These are phyloP conservation scores for Amphilophus citrinellus DNA, from an alignment of 2,113 vertebrate species.

Conservation along the genomic window DNA sequence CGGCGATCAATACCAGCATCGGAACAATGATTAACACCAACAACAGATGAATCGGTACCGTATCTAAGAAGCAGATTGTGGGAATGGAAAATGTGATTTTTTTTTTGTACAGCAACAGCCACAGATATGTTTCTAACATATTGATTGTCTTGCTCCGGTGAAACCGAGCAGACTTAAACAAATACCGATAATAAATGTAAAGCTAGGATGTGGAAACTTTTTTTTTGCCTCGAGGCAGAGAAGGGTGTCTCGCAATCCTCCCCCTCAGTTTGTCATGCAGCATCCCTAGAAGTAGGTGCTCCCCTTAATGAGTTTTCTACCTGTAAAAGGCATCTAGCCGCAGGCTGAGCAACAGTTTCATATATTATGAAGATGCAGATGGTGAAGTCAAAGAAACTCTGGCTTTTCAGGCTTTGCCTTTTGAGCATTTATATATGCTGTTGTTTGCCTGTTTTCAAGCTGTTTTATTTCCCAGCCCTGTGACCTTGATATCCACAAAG, in stretches of 20 bases:
- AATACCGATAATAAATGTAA: constrained; percentile 25
- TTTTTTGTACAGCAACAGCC: constrained; percentile 1
- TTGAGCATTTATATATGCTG: constrained; percentile 2
- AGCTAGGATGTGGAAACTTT: constrained; percentile 2
- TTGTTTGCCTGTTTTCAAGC: background rate
- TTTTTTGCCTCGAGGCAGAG: constrained; percentile 26
- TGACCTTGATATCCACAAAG: background rate
- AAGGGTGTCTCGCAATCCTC: background rate
- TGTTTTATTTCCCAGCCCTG: background rate
- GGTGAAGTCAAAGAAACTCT: background rate
- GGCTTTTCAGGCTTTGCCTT: background rate
- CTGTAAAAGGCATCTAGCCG: constrained; percentile 15
- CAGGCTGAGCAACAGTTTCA: constrained; percentile 18
- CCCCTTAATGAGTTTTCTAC: constrained; percentile 32
- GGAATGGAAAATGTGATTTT: background rate
- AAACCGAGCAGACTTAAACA: constrained; percentile 2
- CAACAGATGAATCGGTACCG: background rate
- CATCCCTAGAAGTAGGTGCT: background rate
- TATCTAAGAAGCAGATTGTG: constrained; percentile 31
- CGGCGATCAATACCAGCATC: constrained; percentile 37
- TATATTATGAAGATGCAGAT: constrained; percentile 15
- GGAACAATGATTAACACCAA: constrained; percentile 39
- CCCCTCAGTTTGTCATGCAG: background rate
- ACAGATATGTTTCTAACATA: constrained; percentile 13
- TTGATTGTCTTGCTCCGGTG: constrained; percentile 9